Conservation (phyloP, 2,113 vertebrate species). For the Cyprinus carpio region DNA sequence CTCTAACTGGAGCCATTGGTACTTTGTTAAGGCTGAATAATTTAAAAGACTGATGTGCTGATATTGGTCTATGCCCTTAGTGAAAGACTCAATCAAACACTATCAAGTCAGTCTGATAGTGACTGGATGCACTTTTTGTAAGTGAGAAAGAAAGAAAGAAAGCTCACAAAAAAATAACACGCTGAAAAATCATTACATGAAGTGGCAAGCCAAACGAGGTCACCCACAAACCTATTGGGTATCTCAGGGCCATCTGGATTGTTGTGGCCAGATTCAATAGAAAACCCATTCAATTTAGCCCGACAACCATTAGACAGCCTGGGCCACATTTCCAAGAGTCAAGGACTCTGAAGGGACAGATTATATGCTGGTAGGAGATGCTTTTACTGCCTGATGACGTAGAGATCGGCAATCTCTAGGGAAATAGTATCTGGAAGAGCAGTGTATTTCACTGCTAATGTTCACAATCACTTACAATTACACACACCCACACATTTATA, state of each 20-base stretch:
- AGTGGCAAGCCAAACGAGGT: conserved; percentile 13
- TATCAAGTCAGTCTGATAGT: conserved; percentile 5
- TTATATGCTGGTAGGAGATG: not conserved
- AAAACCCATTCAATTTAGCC: conserved; percentile 22
- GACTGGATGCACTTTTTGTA: no score
- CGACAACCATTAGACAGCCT: not conserved
- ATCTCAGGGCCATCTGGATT: conserved; percentile 8
- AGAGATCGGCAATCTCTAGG: not conserved
- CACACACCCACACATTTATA: not conserved
- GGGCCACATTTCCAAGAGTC: not conserved
- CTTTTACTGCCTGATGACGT: conserved; percentile 12
- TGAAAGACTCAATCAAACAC: conserved; percentile 3
- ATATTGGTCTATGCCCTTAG: not conserved
- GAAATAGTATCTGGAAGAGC: not conserved
- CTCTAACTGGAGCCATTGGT: not conserved
- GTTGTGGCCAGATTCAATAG: conserved; percentile 17
- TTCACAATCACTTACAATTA: not conserved
- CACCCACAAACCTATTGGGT: conserved; percentile 9
- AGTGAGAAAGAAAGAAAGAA: not conserved
- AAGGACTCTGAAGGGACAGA: conserved; percentile 14
- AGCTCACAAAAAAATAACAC: not conserved
- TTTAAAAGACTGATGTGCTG: not conserved
- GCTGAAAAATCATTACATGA: not conserved
- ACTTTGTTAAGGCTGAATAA: conserved; percentile 34
- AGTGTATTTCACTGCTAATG: not conserved